These are phyloP conservation scores for Diplosoma virens DNA, from an alignment of 23 tunicate species.

Conservation along the genomic window DNA sequence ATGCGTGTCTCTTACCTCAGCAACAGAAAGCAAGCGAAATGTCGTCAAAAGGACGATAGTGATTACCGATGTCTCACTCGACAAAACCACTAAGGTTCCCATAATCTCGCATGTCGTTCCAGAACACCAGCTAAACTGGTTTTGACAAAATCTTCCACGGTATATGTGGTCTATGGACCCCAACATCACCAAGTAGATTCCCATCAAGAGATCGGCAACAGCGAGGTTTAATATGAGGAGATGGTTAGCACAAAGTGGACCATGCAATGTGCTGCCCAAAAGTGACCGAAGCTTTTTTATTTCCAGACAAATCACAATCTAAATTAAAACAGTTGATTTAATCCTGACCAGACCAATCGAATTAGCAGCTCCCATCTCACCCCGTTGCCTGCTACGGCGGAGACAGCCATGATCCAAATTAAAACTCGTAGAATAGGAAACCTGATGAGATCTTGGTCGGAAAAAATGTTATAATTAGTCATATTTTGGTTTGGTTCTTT, in stretches of 20 bases:
- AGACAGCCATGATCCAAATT: no score
- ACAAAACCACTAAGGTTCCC: conserved; percentile 36
- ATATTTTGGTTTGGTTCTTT: no score
- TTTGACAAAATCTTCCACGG: not conserved
- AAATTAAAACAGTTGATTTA: no score
- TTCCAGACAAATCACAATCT: no score
- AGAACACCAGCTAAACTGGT: conserved; percentile 25
- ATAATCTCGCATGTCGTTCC: conserved; percentile 21
- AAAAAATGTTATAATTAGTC: no score
- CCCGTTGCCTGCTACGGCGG: no score
- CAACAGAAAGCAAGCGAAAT: conserved; percentile 33
- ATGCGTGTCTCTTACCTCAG: conserved; percentile 1
- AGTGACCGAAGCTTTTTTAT: not conserved
- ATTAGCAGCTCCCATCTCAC: no score
- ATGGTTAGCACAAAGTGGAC: conserved; percentile 10
- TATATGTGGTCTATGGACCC: not conserved
- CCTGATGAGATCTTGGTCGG: no score
- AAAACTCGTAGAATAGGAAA: no score
- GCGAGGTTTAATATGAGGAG: conserved; percentile 35
- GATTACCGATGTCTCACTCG: conserved; percentile 49
- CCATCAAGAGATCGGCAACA: conserved; percentile 50
- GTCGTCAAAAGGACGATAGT: conserved; percentile 38
- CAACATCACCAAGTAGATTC: conserved; percentile 32
- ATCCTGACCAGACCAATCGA: no score
- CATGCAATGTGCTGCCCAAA: not conserved